phyloP scores from a whole-genome alignment of 2,888 invertebrate species.

The Eilema caniola region DNA sequence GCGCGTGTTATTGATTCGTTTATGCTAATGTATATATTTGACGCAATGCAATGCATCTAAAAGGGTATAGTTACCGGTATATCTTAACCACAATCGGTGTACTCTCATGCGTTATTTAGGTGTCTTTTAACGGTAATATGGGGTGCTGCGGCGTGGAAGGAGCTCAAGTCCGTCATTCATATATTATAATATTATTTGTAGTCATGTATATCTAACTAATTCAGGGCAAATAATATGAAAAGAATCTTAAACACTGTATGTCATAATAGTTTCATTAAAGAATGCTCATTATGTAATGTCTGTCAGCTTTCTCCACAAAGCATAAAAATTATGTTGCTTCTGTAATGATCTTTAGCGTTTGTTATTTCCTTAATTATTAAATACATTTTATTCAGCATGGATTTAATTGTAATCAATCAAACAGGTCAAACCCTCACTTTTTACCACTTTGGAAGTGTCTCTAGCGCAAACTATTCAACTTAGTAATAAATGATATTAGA shows the following conservation, averaged over 20 bases:
- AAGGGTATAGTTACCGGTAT: too few species aligned
- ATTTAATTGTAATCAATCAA: too few species aligned
- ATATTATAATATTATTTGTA: too few species aligned
- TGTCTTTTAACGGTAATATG: too few species aligned
- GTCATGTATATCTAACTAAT: not conserved
- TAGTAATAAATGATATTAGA: too few species aligned
- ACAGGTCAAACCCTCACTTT: too few species aligned
- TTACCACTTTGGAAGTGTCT: too few species aligned
- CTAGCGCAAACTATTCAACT: too few species aligned
- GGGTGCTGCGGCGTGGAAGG: too few species aligned
- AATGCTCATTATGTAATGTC: not conserved
- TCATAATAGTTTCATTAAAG: not conserved
- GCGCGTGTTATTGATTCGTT: slow-evolving; percentile 43
- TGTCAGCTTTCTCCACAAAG: not conserved
- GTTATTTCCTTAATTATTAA: not conserved
- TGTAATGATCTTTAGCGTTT: not conserved
- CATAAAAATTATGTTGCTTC: not conserved
- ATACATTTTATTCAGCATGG: not conserved
- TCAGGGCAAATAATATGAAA: not conserved
- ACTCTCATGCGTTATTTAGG: too few species aligned
- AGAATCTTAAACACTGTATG: not conserved
- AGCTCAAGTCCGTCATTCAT: too few species aligned
- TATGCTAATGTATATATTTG: slow-evolving; percentile 29
- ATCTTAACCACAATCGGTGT: too few species aligned
- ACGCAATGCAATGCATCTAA: not conserved